These are phyloP conservation scores for Brachyopa scutellaris DNA, from an alignment of 2,888 invertebrate species.

Conservation along the genomic window DNA sequence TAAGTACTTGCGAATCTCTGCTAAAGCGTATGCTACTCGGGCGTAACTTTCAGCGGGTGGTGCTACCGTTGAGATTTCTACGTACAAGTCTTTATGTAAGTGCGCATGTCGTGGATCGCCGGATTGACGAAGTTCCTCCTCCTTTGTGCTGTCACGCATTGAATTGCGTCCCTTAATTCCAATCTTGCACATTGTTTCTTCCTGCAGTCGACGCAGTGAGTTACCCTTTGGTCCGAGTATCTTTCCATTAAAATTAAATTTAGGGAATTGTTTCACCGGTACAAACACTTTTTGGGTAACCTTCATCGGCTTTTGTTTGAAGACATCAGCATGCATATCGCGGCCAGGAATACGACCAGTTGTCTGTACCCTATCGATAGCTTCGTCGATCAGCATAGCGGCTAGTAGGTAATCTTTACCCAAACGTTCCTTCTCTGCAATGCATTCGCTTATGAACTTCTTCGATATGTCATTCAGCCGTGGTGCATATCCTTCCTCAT, in stretches of 20 bases:
- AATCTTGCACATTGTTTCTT: slow-evolving; percentile 97
- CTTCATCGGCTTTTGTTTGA: slow-evolving; percentile 83
- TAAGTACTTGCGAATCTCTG: slow-evolving; percentile 78
- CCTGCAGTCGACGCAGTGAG: slow-evolving; percentile 94
- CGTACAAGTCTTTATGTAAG: slow-evolving; percentile 92
- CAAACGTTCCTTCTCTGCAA: slow-evolving; percentile 77
- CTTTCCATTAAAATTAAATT: slow-evolving; percentile 98
- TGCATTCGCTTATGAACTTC: slow-evolving; percentile 78
- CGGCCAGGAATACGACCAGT: slow-evolving; percentile 86
- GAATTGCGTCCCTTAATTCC: slow-evolving; percentile 95
- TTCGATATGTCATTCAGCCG: slow-evolving; percentile 79
- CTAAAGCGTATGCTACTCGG: slow-evolving; percentile 83
- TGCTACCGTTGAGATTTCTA: slow-evolving; percentile 92
- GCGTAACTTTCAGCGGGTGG: slow-evolving; percentile 93
- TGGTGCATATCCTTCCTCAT: slow-evolving; percentile 74
- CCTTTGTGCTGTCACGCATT: slow-evolving; percentile 93
- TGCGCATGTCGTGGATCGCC: slow-evolving; percentile 94
- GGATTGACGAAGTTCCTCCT: slow-evolving; percentile 90
- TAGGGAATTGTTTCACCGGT: slow-evolving; percentile 82
- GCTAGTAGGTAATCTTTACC: slow-evolving; percentile 77
- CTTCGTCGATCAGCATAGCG: slow-evolving; percentile 81
- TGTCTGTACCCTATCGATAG: slow-evolving; percentile 87
- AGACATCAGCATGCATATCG: slow-evolving; percentile 89
- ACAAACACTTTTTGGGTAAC: slow-evolving; percentile 80
- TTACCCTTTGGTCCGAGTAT: slow-evolving; percentile 96